Evolutionary conservation across 2,113 vertebrate species (phyloP).

Genomic region (Gila orcuttii): DNA sequence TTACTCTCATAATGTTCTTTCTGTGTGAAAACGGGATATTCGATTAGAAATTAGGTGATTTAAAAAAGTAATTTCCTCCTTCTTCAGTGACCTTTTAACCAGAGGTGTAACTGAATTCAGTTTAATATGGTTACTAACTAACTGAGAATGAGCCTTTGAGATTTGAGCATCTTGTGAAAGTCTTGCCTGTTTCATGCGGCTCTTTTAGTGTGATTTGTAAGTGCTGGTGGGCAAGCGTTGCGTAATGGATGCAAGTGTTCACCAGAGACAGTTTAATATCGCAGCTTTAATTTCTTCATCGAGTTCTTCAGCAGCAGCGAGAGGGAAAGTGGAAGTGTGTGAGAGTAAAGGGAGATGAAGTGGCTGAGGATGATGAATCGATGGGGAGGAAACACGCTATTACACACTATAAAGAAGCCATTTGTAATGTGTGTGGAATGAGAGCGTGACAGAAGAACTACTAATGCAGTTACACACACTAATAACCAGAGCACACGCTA

Average conservation of each 20-base stretch:
- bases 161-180: background rate
- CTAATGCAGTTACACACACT: slow-evolving; percentile 55
- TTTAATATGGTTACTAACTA: background rate
- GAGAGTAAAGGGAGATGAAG: slow-evolving; percentile 47
- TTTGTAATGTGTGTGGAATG: slow-evolving; percentile 60
- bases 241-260: slow-evolving; percentile 33
- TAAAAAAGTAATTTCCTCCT: background rate
- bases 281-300: slow-evolving; percentile 56
- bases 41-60: background rate
- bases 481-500: too few species aligned
- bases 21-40: background rate
- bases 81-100: background rate
- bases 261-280: slow-evolving; percentile 51
- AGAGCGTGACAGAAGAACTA: background rate
- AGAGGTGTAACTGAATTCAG: background rate
- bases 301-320: slow-evolving; percentile 20
- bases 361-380: slow-evolving; percentile 41
- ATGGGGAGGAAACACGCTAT: slow-evolving; percentile 57
- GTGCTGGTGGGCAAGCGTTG: background rate
- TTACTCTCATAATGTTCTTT: background rate
- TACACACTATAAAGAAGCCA: slow-evolving; percentile 57
- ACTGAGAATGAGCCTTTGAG: background rate
- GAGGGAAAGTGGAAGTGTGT: slow-evolving; percentile 47
- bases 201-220: slow-evolving; percentile 26
- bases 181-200: background rate